These are phyloP conservation scores for Spodoptera exigua DNA, from an alignment of 2,888 invertebrate genomes.

Conservation along the genomic window DNA sequence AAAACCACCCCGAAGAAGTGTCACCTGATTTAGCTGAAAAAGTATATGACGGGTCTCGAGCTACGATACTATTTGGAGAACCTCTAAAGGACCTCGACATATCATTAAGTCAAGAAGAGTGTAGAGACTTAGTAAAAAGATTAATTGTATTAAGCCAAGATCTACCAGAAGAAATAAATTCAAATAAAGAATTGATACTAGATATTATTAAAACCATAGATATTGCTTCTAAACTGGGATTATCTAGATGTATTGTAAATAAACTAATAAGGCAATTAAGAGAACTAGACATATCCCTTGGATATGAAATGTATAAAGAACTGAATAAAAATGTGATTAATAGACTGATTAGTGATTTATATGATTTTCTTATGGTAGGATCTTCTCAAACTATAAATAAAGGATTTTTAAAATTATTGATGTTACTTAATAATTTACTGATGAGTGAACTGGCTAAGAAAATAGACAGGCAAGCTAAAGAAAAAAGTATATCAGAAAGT, in stretches of 20 bases:
- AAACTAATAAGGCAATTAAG: slow-evolving; percentile 14
- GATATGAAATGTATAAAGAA: not conserved
- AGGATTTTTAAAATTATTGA: slow-evolving; percentile 6
- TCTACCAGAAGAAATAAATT: too few relatives aligned
- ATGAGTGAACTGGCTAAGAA: slow-evolving; percentile 4
- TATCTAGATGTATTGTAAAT: not conserved
- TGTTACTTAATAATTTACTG: slow-evolving; percentile 6
- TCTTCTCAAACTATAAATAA: slow-evolving; percentile 2
- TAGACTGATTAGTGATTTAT: slow-evolving; percentile 11
- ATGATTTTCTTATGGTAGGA: not conserved
- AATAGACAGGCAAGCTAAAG: too few relatives aligned
- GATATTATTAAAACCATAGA: slow-evolving; percentile 3
- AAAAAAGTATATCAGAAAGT: too few relatives aligned
- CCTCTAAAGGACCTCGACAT: not conserved
- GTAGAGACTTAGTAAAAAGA: slow-evolving; percentile 3
- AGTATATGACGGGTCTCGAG: not conserved
- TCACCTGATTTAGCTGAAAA: slow-evolving; percentile 10
- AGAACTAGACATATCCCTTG: not conserved
- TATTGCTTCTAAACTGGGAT: slow-evolving; percentile 2
- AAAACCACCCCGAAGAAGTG: slow-evolving; percentile 42
- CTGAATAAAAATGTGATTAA: slow-evolving; percentile 1
- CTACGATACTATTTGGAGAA: not conserved
- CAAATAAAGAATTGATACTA: not conserved
- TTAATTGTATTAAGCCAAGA: not conserved
- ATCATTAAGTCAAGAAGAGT: slow-evolving; percentile 3